Evolutionary conservation across 2,113 vertebrate genomes (phyloP).

Genomic region (Artemisiospiza belli): DNA sequence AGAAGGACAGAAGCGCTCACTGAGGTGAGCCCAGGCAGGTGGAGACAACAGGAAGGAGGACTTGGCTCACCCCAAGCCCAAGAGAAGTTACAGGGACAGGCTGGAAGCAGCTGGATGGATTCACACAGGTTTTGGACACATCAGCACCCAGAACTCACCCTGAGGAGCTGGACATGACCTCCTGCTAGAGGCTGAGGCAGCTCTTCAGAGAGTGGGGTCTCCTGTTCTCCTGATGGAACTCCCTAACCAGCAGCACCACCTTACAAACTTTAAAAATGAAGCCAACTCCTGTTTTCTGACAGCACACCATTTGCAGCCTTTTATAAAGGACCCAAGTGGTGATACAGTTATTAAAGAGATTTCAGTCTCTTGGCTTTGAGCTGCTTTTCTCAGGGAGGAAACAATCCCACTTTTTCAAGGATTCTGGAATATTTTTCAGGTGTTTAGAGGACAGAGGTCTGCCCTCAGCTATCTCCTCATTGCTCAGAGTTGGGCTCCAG

Average conservation of each 20-base stretch:
- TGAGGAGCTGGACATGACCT: fast-evolving
- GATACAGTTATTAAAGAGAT: not conserved
- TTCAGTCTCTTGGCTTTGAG: not conserved
- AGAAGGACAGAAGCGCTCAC: not conserved
- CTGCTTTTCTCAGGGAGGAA: not conserved
- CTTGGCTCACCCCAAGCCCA: not conserved
- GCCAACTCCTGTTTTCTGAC: not conserved
- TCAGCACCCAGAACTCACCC: not conserved
- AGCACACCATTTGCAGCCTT: not conserved
- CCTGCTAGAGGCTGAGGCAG: not conserved
- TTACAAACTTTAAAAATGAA: not conserved
- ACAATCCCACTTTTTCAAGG: not conserved
- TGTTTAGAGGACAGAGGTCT: not conserved
- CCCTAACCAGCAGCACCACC: not conserved
- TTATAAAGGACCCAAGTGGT: not conserved
- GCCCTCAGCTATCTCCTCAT: not conserved
- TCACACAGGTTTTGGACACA: fast-evolving
- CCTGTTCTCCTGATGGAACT: not conserved
- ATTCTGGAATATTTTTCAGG: not conserved
- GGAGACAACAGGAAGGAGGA: not conserved
- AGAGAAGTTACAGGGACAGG: no score
- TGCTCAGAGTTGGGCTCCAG: not conserved
- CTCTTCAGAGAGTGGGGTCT: not conserved
- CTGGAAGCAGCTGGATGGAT: fast-evolving
- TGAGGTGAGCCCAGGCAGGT: not conserved